Evolutionary conservation across 2,888 invertebrate species (phyloP), one percentile per base, ranked within the genome.

Genomic region (Tetragonisca angustula): DNA sequence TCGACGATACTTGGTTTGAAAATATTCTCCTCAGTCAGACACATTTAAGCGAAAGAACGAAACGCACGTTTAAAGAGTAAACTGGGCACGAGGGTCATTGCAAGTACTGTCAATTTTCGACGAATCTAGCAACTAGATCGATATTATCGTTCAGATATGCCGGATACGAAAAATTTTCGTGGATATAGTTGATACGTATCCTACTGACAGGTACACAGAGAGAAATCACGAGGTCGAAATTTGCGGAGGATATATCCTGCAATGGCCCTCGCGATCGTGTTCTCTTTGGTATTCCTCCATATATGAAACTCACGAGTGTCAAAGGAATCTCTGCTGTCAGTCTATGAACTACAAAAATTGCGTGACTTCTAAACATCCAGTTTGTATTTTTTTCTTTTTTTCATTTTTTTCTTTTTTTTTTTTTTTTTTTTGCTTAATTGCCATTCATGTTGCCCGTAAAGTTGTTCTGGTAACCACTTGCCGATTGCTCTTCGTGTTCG

Each of bases 291-390:
- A 11, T 56, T 21, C 2, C 72, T 56, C 71, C 81, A 72, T 70
- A 85, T 86, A 84, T 79, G 82, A 88, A 79, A 85, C 83, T 84
- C 78, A 79, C 76, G 77, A 83, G 52, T 68, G 77, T 84, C 73
- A 81, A 79, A 83, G 73, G 79, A 79, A 75, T 83, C 76, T 78
- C 70, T 77, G 76, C 83, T 83, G 74, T 91, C 89, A 89, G 87
- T 90, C 90, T 91, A 91, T 89, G 84, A 91, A 87, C 91, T 92
- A 92, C 86, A 92, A 92, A 92, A 92, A 91, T 93, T 91, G 91
- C 91, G 90, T 89, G 91, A 91, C 88, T 90, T 91, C 90, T 92
- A 92, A 91, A 93, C 91, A 92, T 81, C 88, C 75, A 93, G 87
- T 89, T 52, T 36, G 17, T 27, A 27, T 61, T 21, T 9, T 56